Percentiles rank a stretch among this genome's conserved stretches.
phyloP scores from a whole-genome alignment of 2,113 vertebrate species.

The Rhabdornis inornatus region DNA sequence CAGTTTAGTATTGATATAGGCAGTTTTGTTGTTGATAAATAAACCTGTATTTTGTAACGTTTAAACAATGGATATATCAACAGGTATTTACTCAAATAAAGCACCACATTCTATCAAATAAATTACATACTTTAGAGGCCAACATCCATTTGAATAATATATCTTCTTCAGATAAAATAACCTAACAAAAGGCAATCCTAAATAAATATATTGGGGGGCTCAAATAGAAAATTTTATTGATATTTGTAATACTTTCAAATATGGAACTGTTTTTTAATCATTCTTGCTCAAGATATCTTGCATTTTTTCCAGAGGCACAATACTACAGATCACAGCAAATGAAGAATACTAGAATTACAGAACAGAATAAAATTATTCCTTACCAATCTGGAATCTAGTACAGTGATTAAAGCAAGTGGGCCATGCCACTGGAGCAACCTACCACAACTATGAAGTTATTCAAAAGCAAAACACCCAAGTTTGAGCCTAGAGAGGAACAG shows the following conservation, averaged over 20 bases:
- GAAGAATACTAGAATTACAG: not conserved
- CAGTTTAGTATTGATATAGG: conserved; percentile 40
- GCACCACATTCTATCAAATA: not conserved
- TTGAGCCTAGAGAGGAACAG: not conserved
- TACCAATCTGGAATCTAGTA: not conserved
- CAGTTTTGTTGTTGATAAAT: conserved; percentile 35
- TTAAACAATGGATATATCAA: not conserved
- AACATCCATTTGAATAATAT: not conserved
- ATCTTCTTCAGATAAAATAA: not conserved
- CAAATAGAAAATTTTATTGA: not conserved
- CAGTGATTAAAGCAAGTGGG: not conserved
- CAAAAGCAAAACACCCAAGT: not conserved
- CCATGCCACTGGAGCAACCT: not conserved
- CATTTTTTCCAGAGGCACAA: not conserved
- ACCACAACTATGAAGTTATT: not conserved
- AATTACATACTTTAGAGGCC: not conserved
- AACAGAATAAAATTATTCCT: not conserved
- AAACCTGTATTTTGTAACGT: not conserved
- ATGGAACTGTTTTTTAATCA: not conserved
- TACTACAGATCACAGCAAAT: not conserved
- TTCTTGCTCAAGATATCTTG: not conserved
- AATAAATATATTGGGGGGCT: not conserved
- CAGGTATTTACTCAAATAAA: not conserved
- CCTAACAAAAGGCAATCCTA: not conserved
- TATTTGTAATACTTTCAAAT: not conserved